A percentile compares a stretch with the other conserved stretches of the same genome.
These are phyloP conservation scores for Megalopta genalis DNA, from an alignment of 1,140 invertebrate genomes.

Conservation along the genomic window DNA sequence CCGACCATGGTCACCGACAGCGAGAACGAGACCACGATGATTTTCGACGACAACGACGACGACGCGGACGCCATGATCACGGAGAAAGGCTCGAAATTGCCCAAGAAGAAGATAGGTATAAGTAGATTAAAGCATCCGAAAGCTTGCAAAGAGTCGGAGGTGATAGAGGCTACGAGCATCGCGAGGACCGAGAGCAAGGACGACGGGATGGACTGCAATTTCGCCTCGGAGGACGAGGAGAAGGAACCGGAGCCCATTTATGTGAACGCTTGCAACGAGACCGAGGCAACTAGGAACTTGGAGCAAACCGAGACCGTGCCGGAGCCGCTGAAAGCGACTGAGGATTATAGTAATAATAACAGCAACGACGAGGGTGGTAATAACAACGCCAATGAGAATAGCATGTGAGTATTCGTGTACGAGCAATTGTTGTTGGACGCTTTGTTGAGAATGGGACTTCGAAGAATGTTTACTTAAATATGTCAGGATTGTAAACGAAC, in stretches of 20 bases:
- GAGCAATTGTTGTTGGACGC: no score
- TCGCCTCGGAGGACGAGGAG: slow-evolving; percentile 74
- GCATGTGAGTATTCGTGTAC: slow-evolving; percentile 47
- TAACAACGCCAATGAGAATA: slow-evolving; percentile 52
- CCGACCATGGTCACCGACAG: slow-evolving; percentile 67
- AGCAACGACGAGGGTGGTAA: slow-evolving; percentile 16
- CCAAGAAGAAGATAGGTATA: slow-evolving; percentile 33
- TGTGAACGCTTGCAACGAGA: slow-evolving; percentile 69
- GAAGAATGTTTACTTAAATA: no score
- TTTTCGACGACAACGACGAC: slow-evolving; percentile 46
- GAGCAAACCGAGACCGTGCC: slow-evolving; percentile 18
- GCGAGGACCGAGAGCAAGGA: slow-evolving; percentile 74
- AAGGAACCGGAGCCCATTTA: slow-evolving; percentile 74
- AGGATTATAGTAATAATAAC: slow-evolving; percentile 64
- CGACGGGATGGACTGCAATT: slow-evolving; percentile 77
- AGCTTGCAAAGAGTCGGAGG: slow-evolving; percentile 10
- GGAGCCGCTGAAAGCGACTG: slow-evolving; percentile 16
- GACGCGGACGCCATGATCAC: slow-evolving; percentile 28
- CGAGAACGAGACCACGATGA: slow-evolving; percentile 64
- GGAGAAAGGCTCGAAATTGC: slow-evolving; percentile 43
- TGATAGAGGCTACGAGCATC: slow-evolving; percentile 50
- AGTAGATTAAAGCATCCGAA: slow-evolving; percentile 41
- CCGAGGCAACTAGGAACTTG: slow-evolving; percentile 66
- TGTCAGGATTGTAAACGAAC: no score
- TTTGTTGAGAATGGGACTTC: no score